phyloP scores from a whole-genome alignment of 1,140 invertebrate species.

The Apis mellifera region Amel_HAv3.1 CM009938.2:757501-758000 shows the following conservation, averaged over 20 bases:
- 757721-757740: slow-evolving; percentile 10
- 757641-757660: slow-evolving; percentile 38
- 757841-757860: neutral
- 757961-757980: no score
- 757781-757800: no score
- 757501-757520: neutral
- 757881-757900: no score
- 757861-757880: no score
- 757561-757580: neutral
- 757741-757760: neutral
- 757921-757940: no score
- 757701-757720: neutral
- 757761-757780: neutral
- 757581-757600: slow-evolving; percentile 9
- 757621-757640: slow-evolving; percentile 37
- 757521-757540: neutral
- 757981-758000: no score
- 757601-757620: slow-evolving; percentile 30
- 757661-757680: slow-evolving; percentile 47
- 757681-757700: slow-evolving; percentile 6
- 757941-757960: no score
- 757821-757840: no score
- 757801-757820: no score
- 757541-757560: neutral
- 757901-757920: no score